Evolutionary conservation across 1,140 invertebrate species (phyloP), one percentile per base, ranked within the genome.

Genomic region (Oncopeltus fasciatus): DNA sequence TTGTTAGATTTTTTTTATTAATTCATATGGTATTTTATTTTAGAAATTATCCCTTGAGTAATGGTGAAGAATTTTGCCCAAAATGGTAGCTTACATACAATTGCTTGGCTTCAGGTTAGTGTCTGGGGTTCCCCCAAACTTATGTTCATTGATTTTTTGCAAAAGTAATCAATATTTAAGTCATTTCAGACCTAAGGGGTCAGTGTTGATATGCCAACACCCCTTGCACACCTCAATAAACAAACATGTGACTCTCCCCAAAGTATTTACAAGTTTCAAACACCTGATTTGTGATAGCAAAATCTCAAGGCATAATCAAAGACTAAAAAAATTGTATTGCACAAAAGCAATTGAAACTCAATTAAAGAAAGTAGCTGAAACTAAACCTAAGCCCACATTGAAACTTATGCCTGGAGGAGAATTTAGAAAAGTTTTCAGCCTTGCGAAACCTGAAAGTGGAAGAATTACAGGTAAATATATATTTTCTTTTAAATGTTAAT

Each of bases 81-180:
- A 21, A 24, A 53, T 53, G 49, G 16, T 53, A 24, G 20, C 49
- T 2, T 24, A 24, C 14, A 24, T 53, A 11, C 20, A 53, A 24
- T 9, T 53, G 4, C 21, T 24, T 9, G 49, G 24, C 21, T 16
- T 16, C 49, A 53, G 24, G 18, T 16, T 53, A 24, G 26, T 18
- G 14, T 21, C 49, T 53, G 49, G 49, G 24, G 14, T 16, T 18
- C 26, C 3, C 24, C 49, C 24, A 26, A 53, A 24, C 24, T 24
- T 53, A 26, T 16, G 24, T 18, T 24, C 49, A 53, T 53, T 53
- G 49, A 53, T 53, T 53, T 53, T 53, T 53, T 53, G 24, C 49
- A 53, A 24, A 53, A 53, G 49, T 14, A 53, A 53, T 53, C 49
- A 53, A 53, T 53, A 53, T 53, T 53, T 53, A 14, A 24, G 20